Conservation (phyloP, 64 coral and sea anemone genomes). For the Montipora sp. region DNA sequence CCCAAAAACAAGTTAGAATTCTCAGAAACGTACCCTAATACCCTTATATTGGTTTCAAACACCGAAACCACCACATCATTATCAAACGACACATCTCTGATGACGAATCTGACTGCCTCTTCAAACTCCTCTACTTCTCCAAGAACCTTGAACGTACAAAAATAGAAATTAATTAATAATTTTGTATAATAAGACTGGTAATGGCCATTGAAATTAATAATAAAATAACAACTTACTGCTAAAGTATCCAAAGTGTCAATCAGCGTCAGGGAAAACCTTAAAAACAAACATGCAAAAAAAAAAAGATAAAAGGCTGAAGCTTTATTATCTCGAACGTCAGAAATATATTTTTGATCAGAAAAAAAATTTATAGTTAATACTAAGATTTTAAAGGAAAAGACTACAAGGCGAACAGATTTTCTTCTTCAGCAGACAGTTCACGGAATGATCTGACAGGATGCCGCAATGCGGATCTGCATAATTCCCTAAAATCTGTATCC, state of each 20-base stretch:
- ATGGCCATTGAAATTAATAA: background rate
- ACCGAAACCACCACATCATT: conserved; percentile 97
- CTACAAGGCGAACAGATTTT: too few species aligned
- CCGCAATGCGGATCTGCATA: too few species aligned
- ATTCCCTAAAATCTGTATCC: too few species aligned
- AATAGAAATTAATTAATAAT: too few species aligned
- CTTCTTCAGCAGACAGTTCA: too few species aligned
- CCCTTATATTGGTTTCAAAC: conserved; percentile 99
- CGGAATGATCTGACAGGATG: too few species aligned
- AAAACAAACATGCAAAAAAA: conserved; percentile 26
- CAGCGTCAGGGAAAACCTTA: conserved; percentile 96
- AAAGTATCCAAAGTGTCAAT: conserved; percentile 96
- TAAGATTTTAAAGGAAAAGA: too few species aligned
- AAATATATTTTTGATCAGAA: too few species aligned
- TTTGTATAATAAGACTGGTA: too few species aligned
- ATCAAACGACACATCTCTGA: conserved; percentile 91
- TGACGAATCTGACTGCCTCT: conserved; percentile 91
- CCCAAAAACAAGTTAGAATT: too few species aligned
- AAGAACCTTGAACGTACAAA: conserved; percentile 70
- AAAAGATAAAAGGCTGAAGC: background rate
- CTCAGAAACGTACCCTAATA: conserved; percentile 81
- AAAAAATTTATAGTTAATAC: too few species aligned
- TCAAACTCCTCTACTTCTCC: conserved; percentile 96
- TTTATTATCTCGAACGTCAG: too few species aligned
- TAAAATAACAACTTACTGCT: conserved; percentile 72